Percentiles rank a stretch among this genome's conserved stretches.
Evolutionary conservation across 2,797 vertebrate genomes (phyloP).

Genomic region (Aulostomus chinensis): DNA sequence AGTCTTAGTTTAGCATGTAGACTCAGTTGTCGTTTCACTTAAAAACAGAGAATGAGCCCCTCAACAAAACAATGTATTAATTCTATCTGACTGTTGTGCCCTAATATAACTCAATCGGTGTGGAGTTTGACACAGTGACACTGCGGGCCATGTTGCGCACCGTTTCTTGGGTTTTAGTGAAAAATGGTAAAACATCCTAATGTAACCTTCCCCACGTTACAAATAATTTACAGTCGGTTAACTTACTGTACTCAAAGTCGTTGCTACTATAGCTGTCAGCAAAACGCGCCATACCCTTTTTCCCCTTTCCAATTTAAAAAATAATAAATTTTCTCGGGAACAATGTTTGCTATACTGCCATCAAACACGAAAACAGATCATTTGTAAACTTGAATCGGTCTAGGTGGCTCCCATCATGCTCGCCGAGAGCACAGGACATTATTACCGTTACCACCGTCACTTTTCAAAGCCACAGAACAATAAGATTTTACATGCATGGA

Average conservation of each 20-base stretch:
- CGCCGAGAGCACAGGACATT: conserved; percentile 33
- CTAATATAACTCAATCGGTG: too few relatives aligned
- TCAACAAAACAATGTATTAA: too few relatives aligned
- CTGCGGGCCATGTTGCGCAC: conserved; percentile 63
- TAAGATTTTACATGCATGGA: conserved; percentile 31
- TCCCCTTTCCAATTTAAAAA: not conserved
- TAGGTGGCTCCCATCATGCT: conserved; percentile 30
- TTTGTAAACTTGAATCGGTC: conserved; percentile 30
- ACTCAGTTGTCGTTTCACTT: not conserved
- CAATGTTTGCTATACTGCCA: conserved; percentile 5
- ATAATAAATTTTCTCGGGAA: too few relatives aligned
- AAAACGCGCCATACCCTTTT: conserved; percentile 15
- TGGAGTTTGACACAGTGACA: conserved; percentile 62
- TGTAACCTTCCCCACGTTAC: conserved; percentile 25
- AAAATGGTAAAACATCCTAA: conserved; percentile 39
- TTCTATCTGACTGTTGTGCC: too few relatives aligned
- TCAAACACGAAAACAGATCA: conserved; percentile 7
- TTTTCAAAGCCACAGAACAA: conserved; percentile 38
- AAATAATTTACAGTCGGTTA: not conserved
- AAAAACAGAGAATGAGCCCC: not conserved
- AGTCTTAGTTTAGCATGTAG: not conserved
- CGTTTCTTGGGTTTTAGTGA: conserved; percentile 37
- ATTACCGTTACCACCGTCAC: conserved; percentile 58
- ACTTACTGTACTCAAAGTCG: conserved; percentile 12
- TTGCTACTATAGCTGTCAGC: conserved; percentile 4